phyloP scores from a whole-genome alignment of 2,113 vertebrate species.

The Xiphophorus maculatus region DNA sequence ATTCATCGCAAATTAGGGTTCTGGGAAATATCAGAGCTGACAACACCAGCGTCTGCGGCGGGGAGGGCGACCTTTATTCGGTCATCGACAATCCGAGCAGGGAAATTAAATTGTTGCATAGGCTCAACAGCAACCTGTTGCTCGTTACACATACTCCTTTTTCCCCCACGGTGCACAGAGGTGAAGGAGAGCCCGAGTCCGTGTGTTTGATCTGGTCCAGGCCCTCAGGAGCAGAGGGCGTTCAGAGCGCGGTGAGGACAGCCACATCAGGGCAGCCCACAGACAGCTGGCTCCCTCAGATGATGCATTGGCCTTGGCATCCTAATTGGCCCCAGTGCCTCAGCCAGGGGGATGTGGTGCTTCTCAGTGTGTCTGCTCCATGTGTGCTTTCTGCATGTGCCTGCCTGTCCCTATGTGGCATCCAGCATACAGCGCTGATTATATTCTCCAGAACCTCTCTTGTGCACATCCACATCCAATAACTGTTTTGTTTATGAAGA shows the following conservation, averaged over 20 bases:
- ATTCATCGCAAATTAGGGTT: constrained; percentile 41
- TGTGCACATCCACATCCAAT: constrained; percentile 33
- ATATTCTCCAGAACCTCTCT: constrained; percentile 21
- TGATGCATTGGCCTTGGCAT: constrained; percentile 69
- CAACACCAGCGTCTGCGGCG: constrained; percentile 1
- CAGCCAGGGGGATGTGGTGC: constrained; percentile 38
- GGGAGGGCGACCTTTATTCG: constrained; percentile 11
- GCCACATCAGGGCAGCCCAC: constrained; percentile 63
- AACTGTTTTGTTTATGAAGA: constrained; percentile 1
- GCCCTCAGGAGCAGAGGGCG: constrained; percentile 55
- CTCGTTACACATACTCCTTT: constrained; percentile 25
- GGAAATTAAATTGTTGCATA: constrained; percentile 21
- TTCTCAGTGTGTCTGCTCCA: constrained; percentile 33
- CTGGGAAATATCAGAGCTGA: constrained; percentile 17
- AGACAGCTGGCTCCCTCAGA: constrained; percentile 73
- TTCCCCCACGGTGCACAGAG: neutral
- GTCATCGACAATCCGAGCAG: constrained; percentile 32
- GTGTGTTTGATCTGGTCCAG: constrained; percentile 56
- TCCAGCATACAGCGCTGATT: neutral
- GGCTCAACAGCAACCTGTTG: constrained; percentile 51
- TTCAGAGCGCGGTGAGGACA: constrained; percentile 51
- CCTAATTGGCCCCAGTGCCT: constrained; percentile 72
- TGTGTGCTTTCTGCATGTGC: constrained; percentile 41
- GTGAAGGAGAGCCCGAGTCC: constrained; percentile 21
- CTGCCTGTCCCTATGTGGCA: constrained; percentile 12